These are phyloP conservation scores for Acanthaster planci DNA, from an alignment of 35 echinoderm and acorn worm species.

Conservation along the genomic window DNA sequence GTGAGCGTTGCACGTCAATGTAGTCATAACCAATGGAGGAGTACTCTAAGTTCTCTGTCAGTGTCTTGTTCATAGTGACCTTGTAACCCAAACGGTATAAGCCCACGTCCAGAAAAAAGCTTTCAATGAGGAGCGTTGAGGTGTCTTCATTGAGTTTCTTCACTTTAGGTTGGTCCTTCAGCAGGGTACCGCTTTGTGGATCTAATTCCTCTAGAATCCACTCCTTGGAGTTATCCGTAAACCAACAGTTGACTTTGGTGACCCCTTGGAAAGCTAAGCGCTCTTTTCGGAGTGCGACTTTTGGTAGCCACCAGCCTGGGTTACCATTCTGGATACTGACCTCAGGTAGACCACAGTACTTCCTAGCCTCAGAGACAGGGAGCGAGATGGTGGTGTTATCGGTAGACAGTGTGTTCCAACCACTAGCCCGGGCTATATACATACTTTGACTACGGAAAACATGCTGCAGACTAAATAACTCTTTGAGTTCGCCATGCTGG, in stretches of 20 bases:
- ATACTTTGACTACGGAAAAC: constrained; percentile 12
- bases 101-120: constrained; percentile 8
- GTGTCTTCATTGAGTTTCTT: neutral
- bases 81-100: constrained; percentile 35
- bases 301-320: constrained; percentile 16
- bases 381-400: neutral
- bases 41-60: constrained; percentile 25
- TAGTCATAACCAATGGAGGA: constrained; percentile 22
- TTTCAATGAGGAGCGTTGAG: constrained; percentile 17
- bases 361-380: constrained; percentile 25
- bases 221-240: constrained; percentile 42
- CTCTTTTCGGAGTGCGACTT: neutral
- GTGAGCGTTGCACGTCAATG: constrained; percentile 17
- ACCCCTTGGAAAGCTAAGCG: neutral
- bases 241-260: constrained; percentile 28
- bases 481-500: neutral
- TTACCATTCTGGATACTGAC: constrained; percentile 6
- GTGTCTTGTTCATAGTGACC: constrained; percentile 41
- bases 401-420: constrained; percentile 38
- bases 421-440: neutral
- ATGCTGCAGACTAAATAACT: constrained; percentile 7
- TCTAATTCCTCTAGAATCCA: constrained; percentile 20
- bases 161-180: neutral
- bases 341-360: constrained; percentile 30
- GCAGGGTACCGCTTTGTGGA: neutral